phyloP scores from a whole-genome alignment of 2,888 invertebrate species.

The Zeuzera pyrina region DNA sequence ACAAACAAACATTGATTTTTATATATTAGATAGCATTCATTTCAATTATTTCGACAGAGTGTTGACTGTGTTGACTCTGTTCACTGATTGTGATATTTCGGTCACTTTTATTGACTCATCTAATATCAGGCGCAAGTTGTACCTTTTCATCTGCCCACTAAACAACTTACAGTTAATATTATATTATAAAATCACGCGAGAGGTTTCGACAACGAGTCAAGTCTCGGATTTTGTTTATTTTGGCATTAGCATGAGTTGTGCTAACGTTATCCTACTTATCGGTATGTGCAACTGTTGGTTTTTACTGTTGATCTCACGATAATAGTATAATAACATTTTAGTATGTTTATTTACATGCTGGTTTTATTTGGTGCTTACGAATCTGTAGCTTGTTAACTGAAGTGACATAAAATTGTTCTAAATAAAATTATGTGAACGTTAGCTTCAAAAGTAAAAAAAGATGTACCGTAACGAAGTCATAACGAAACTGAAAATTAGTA shows the following conservation, averaged over 20 bases:
- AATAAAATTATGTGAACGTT: too few relatives aligned
- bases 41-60: not conserved
- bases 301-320: constrained; percentile 46
- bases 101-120: constrained; percentile 45
- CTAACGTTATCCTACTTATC: constrained; percentile 62
- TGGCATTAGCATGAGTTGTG: constrained; percentile 44
- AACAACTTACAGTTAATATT: constrained; percentile 58
- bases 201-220: constrained; percentile 33
- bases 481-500: too few relatives aligned
- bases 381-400: too few relatives aligned
- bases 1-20: too few relatives aligned
- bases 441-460: too few relatives aligned
- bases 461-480: too few relatives aligned
- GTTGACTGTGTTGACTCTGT: constrained; percentile 16
- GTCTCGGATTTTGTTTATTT: constrained; percentile 45
- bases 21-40: too few relatives aligned
- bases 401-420: too few relatives aligned
- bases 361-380: too few relatives aligned
- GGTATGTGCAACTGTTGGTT: constrained; percentile 41
- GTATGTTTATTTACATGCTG: too few relatives aligned
- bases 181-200: constrained; percentile 67
- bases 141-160: constrained; percentile 45
- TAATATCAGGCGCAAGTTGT: constrained; percentile 22
- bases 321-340: constrained; percentile 41
- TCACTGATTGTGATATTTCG: constrained; percentile 46